These are phyloP conservation scores for Gallinago nigripennis DNA, from an alignment of 2,797 vertebrate species.

Conservation along the genomic window DNA sequence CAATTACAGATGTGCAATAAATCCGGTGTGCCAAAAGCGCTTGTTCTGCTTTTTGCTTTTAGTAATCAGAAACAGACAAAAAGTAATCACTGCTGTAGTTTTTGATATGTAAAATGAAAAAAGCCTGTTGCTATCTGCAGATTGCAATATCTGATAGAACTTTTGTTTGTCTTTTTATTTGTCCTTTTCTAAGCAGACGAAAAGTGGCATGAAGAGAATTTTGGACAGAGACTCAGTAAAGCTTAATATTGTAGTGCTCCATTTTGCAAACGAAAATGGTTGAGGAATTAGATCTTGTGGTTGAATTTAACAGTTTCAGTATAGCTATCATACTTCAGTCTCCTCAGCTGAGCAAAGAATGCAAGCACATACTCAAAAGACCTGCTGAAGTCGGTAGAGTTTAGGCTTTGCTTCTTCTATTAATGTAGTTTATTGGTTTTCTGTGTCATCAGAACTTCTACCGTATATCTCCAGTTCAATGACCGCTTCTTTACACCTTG, in stretches of 20 bases:
- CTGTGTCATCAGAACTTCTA: not conserved
- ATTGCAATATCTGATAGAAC: not conserved
- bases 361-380: not conserved
- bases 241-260: not conserved
- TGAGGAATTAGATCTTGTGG: not conserved
- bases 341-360: not conserved
- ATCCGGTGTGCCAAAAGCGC: not conserved
- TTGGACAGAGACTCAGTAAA: not conserved
- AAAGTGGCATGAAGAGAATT: not conserved
- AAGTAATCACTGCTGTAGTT: not conserved
- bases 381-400: not conserved
- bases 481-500: not conserved
- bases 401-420: not conserved
- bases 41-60: slow-evolving; percentile 25
- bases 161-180: not conserved
- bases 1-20: slow-evolving; percentile 41
- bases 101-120: slow-evolving; percentile 18
- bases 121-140: not conserved
- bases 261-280: not conserved
- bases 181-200: not conserved
- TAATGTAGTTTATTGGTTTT: not conserved
- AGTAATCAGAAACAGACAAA: slow-evolving; percentile 32
- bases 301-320: not conserved
- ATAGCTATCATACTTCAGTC: not conserved
- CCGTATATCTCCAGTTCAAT: not conserved